phyloP scores from a whole-genome alignment of 2,888 invertebrate species.

The Volucella zonaria region DNA sequence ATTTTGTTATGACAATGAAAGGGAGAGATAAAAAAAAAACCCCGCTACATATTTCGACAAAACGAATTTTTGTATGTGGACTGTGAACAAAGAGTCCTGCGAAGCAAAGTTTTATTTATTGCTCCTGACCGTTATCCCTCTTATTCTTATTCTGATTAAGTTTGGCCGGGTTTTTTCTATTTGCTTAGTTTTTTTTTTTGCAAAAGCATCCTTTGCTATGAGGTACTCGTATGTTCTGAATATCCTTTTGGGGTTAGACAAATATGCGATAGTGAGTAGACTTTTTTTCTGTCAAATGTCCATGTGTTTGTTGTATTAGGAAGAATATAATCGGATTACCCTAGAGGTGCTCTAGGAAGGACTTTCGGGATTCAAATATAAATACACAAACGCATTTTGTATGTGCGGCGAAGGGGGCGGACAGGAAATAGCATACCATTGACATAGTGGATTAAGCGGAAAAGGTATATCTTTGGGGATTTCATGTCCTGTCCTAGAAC shows the following conservation, averaged over 20 bases:
- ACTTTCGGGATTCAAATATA: not conserved
- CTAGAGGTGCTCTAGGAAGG: slow-evolving; percentile 18
- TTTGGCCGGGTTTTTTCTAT: not conserved
- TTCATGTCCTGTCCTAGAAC: slow-evolving; percentile 7
- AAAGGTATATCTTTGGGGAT: slow-evolving; percentile 35
- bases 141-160: slow-evolving; percentile 57
- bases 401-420: not conserved
- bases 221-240: not conserved
- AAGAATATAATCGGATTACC: slow-evolving; percentile 34
- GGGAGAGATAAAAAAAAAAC: slow-evolving; percentile 1
- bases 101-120: slow-evolving; percentile 54
- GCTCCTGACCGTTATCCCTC: slow-evolving; percentile 32
- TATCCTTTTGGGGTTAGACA: slow-evolving; percentile 22
- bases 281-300: slow-evolving; percentile 22
- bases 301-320: slow-evolving; percentile 25
- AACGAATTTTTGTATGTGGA: slow-evolving; percentile 15
- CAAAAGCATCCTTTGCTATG: slow-evolving; percentile 3
- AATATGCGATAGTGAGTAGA: slow-evolving; percentile 8
- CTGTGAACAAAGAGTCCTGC: slow-evolving; percentile 31
- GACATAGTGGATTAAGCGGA: slow-evolving; percentile 37
- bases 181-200: slow-evolving; percentile 1
- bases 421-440: slow-evolving; percentile 29
- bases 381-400: slow-evolving; percentile 12
- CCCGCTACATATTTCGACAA: not conserved
- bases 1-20: not conserved